Evolutionary conservation across 2,113 vertebrate species (phyloP).

Genomic region (Sapajus apella): DNA sequence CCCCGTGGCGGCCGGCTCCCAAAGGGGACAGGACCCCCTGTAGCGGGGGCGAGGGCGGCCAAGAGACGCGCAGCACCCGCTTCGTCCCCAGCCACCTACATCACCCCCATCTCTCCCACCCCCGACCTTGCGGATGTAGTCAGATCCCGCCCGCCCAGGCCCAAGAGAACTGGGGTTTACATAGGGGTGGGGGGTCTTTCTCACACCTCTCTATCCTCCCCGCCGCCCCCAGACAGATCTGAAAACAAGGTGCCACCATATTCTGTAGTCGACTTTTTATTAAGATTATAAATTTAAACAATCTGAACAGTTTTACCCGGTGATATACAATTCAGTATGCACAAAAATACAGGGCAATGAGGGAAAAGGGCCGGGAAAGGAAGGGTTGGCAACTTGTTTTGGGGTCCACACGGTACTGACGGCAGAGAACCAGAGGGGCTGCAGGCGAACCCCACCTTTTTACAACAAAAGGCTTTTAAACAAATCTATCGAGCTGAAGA

Average conservation of each 20-base stretch:
- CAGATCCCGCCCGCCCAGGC: neutral
- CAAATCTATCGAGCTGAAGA: constrained; percentile 68
- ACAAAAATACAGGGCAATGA: constrained; percentile 93
- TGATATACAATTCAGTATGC: constrained; percentile 94
- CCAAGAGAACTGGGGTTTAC: neutral
- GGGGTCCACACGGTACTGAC: constrained; percentile 90
- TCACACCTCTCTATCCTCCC: neutral
- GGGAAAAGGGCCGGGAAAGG: constrained; percentile 72
- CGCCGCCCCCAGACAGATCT: neutral
- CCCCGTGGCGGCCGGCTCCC: neutral
- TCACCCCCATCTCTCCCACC: neutral
- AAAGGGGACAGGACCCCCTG: neutral
- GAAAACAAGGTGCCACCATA: constrained; percentile 49
- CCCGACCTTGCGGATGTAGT: constrained; percentile 34
- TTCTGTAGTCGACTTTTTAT: constrained; percentile 90
- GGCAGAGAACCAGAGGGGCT: constrained; percentile 86
- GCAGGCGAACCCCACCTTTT: constrained; percentile 87
- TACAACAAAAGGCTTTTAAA: constrained; percentile 94
- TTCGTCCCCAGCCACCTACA: neutral
- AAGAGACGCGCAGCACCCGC: neutral
- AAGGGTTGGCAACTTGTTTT: constrained; percentile 88
- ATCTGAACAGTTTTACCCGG: constrained; percentile 96
- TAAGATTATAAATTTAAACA: constrained; percentile 96
- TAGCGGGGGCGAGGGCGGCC: neutral
- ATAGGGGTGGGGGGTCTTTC: neutral